These are phyloP conservation scores for Myanophis thanlyinensis DNA, from an alignment of 2,113 vertebrate genomes.

Conservation along the genomic window DNA sequence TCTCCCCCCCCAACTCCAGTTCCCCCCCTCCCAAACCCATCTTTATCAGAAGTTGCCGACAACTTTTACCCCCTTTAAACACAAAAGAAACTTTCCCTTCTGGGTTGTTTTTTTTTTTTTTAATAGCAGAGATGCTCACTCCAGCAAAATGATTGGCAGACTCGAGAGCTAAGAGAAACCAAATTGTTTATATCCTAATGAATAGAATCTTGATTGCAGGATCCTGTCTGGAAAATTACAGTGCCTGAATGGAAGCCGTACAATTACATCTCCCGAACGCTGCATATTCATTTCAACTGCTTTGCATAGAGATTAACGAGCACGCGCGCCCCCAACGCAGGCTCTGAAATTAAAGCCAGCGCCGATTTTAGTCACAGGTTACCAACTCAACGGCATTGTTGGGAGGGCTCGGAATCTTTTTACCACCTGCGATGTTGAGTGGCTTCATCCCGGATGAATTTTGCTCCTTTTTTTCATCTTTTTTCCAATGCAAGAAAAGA, in stretches of 20 bases:
- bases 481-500: constrained; percentile 58
- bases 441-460: constrained; percentile 61
- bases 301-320: constrained; percentile 97
- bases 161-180: constrained; percentile 97
- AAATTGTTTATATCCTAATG: constrained; percentile 99
- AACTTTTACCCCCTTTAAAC: constrained; percentile 68
- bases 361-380: constrained; percentile 88
- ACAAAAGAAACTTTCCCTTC: constrained; percentile 86
- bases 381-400: constrained; percentile 80
- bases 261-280: constrained; percentile 97
- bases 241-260: constrained; percentile 94
- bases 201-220: constrained; percentile 99
- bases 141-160: constrained; percentile 93
- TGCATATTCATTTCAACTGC: constrained; percentile 98
- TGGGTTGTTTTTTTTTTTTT: not conserved
- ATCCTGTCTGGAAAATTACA: constrained; percentile 99
- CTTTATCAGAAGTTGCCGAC: constrained; percentile 43
- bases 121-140: constrained; percentile 76
- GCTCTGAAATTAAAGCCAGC: constrained; percentile 85
- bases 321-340: constrained; percentile 80
- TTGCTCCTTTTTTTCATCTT: constrained; percentile 57
- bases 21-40: not conserved
- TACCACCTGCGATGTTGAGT: constrained; percentile 80
- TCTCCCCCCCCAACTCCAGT: too few species aligned
- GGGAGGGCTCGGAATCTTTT: constrained; percentile 73